Percentiles rank a stretch among this genome's conserved stretches.
These are phyloP conservation scores for Glossophaga mutica DNA, from an alignment of 2,797 vertebrate species.

Conservation along the genomic window DNA sequence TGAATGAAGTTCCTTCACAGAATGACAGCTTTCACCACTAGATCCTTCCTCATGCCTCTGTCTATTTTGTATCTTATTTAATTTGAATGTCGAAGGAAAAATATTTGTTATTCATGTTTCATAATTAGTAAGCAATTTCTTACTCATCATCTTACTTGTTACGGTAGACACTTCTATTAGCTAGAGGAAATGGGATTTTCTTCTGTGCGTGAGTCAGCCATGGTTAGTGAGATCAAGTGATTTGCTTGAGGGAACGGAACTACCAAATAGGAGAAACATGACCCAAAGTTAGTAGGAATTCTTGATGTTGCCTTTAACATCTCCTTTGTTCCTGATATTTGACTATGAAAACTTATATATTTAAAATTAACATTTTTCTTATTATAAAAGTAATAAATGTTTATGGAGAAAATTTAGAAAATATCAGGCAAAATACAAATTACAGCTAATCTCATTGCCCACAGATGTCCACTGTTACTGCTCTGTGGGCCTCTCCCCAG, in stretches of 20 bases:
- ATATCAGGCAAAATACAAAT: not conserved
- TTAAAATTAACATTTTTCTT: not conserved
- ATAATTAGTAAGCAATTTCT: not conserved
- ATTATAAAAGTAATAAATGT: not conserved
- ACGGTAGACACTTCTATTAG: not conserved
- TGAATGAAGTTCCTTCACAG: not conserved
- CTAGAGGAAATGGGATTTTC: not conserved
- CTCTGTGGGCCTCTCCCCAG: not conserved
- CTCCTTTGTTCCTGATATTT: not conserved
- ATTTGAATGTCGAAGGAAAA: not conserved
- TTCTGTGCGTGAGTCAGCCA: not conserved
- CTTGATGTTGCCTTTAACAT: not conserved
- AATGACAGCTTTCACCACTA: not conserved
- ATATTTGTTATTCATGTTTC: not conserved
- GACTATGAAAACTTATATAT: not conserved
- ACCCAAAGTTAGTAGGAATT: not conserved
- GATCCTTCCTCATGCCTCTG: not conserved
- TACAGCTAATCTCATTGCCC: not conserved
- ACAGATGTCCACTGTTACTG: not conserved
- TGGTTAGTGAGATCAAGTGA: not conserved
- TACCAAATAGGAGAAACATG: not conserved
- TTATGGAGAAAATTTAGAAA: slow-evolving; percentile 7
- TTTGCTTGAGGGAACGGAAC: not conserved
- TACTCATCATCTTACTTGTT: not conserved
- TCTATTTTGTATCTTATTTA: not conserved